These are phyloP conservation scores for Aphaenogaster floridana DNA, from an alignment of 1,140 invertebrate genomes.

Conservation along the genomic window DNA sequence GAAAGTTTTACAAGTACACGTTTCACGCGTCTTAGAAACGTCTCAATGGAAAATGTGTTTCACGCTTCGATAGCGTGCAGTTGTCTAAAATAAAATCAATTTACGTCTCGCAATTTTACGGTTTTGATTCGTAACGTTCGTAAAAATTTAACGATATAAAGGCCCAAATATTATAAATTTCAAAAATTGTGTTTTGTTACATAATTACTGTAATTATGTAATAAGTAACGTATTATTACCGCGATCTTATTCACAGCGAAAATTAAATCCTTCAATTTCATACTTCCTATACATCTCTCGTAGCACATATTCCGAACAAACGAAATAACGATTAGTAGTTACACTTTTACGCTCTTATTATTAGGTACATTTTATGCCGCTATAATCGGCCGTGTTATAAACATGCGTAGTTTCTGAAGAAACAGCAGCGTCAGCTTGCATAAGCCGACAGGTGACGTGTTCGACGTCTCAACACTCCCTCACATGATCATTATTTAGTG, in stretches of 20 bases:
- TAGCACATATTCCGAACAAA: background rate
- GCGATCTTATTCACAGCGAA: background rate
- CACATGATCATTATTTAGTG: slow-evolving; percentile 62
- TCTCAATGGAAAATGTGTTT: slow-evolving; percentile 35
- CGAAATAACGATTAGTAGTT: background rate
- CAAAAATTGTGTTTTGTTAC: background rate
- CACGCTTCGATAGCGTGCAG: background rate
- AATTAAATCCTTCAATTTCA: slow-evolving; percentile 14
- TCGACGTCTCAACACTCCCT: slow-evolving; percentile 42
- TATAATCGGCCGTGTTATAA: slow-evolving; percentile 40
- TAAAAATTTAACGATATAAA: background rate
- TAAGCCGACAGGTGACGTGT: slow-evolving; percentile 48
- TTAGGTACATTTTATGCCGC: slow-evolving; percentile 35
- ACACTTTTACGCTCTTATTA: slow-evolving; percentile 47
- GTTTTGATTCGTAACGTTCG: background rate
- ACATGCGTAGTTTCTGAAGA: slow-evolving; percentile 54
- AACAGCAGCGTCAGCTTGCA: slow-evolving; percentile 47
- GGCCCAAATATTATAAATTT: background rate
- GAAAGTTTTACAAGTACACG: slow-evolving; percentile 29
- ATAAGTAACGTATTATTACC: background rate
- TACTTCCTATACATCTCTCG: background rate
- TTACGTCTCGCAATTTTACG: background rate
- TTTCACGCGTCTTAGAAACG: slow-evolving; percentile 29
- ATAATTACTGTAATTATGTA: background rate
- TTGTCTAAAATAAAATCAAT: slow-evolving; percentile 26